These are phyloP conservation scores for Nemopilema nomurai DNA, from an alignment of 30 jellyfish, hydroid and myxozoan species.

Conservation along the genomic window DNA sequence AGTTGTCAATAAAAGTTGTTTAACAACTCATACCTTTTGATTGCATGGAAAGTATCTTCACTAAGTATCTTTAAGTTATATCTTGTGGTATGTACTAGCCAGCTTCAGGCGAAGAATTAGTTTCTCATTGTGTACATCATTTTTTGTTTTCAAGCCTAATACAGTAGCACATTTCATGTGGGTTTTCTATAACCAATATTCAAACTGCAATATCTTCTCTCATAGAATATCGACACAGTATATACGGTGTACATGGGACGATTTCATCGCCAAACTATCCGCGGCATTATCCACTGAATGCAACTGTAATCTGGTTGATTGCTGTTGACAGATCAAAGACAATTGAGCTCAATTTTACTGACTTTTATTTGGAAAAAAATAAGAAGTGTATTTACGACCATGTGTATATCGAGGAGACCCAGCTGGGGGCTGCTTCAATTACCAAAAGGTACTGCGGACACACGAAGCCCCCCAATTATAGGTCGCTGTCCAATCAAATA, in stretches of 20 bases:
- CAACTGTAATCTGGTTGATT: constrained; percentile 59
- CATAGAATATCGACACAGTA: constrained; percentile 37
- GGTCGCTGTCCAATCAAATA: constrained; percentile 33
- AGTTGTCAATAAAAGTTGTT: no score
- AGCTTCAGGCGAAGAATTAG: no score
- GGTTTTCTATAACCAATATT: no score
- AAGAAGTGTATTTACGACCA: constrained; percentile 65
- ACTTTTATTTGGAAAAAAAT: constrained; percentile 57
- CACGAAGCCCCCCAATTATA: constrained; percentile 47
- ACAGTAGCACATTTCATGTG: no score
- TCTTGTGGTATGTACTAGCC: no score
- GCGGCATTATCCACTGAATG: constrained; percentile 50
- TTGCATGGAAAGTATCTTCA: no score
- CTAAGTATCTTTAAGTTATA: no score
- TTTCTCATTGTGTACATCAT: no score
- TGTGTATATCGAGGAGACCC: constrained; percentile 49
- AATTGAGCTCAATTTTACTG: constrained; percentile 42
- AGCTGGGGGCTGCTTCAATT: constrained; percentile 27
- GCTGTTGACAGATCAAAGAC: constrained; percentile 18
- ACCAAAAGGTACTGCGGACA: constrained; percentile 62
- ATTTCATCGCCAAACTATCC: constrained; percentile 68
- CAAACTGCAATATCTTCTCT: constrained; percentile 7
- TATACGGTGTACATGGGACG: constrained; percentile 55
- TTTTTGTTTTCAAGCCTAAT: no score
- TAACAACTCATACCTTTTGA: no score